Conservation (phyloP, 2,888 invertebrate species). For the Copidosoma aretas region DNA sequence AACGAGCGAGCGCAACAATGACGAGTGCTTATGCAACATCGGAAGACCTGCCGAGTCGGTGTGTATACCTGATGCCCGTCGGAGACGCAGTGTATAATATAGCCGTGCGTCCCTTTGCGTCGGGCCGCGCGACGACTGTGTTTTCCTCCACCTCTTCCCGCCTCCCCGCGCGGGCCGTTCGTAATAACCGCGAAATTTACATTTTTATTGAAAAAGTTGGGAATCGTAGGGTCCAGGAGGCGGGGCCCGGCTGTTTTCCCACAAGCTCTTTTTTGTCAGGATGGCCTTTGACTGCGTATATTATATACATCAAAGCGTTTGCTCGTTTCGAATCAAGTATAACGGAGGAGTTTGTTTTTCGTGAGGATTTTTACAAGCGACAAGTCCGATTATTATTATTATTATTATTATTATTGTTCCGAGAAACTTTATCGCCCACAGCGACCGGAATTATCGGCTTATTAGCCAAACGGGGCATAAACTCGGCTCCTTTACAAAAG, state of each 20-base stretch:
- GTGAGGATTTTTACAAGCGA: neutral
- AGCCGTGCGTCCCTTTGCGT: neutral
- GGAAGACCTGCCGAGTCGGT: too few relatives aligned
- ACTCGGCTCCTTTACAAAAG: neutral
- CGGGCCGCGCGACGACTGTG: neutral
- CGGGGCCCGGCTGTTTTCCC: conserved; percentile 33
- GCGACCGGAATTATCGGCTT: neutral
- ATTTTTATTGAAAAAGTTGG: conserved; percentile 41
- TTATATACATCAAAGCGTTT: neutral
- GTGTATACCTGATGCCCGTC: too few relatives aligned
- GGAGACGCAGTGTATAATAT: neutral
- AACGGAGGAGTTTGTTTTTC: conserved; percentile 31
- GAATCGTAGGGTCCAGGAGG: conserved; percentile 27
- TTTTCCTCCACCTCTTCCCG: too few relatives aligned
- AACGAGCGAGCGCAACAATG: conserved; percentile 17
- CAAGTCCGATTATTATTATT: too few relatives aligned
- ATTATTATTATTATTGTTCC: too few relatives aligned
- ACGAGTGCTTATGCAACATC: conserved; percentile 17
- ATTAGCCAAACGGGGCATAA: neutral
- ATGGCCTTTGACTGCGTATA: too few relatives aligned
- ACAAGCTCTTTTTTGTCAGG: conserved; percentile 30
- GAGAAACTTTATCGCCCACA: neutral
- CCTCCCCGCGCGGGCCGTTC: conserved; percentile 8
- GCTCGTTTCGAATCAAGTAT: conserved; percentile 29
- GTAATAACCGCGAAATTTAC: conserved; percentile 36